Evolutionary conservation across 2,113 vertebrate genomes (phyloP).

Genomic region (Mandrillus leucophaeus): DNA sequence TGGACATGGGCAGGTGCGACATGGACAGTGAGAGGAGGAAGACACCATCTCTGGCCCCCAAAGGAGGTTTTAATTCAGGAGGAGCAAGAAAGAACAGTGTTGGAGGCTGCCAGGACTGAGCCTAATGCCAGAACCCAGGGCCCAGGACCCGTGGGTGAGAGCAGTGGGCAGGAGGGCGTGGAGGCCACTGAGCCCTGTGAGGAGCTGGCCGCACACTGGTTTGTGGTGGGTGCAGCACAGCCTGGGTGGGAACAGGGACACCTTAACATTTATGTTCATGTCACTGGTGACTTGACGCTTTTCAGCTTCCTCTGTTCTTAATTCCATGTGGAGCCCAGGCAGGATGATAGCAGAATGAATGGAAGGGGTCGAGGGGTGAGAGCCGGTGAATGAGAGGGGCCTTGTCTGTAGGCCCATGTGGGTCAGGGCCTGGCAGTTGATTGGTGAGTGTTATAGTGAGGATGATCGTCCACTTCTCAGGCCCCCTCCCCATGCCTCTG

Average conservation of each 20-base stretch:
- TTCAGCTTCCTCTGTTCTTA: not conserved
- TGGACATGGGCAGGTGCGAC: fast-evolving
- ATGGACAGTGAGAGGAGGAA: not conserved
- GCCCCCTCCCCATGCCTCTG: not conserved
- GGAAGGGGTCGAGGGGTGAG: not conserved
- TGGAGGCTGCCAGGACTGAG: not conserved
- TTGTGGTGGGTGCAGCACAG: not conserved
- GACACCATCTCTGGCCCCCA: fast-evolving
- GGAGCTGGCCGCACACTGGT: fast-evolving
- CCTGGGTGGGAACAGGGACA: not conserved
- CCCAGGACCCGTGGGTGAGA: too few relatives aligned
- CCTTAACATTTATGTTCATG: not conserved
- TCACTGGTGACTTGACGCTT: not conserved
- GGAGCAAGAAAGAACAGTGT: not conserved
- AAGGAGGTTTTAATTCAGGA: not conserved
- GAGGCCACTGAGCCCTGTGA: not conserved
- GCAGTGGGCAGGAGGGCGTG: too few relatives aligned
- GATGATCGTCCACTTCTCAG: fast-evolving
- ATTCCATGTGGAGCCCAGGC: not conserved
- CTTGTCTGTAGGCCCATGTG: fast-evolving
- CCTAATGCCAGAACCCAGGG: not conserved
- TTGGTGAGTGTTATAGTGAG: fast-evolving
- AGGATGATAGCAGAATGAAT: fast-evolving
- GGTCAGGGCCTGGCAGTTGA: fast-evolving
- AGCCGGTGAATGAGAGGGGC: too few relatives aligned